Percentiles rank a stretch among this genome's conserved stretches.
phyloP scores from a whole-genome alignment of 1,140 invertebrate species.

The Cephus cinctus region DNA sequence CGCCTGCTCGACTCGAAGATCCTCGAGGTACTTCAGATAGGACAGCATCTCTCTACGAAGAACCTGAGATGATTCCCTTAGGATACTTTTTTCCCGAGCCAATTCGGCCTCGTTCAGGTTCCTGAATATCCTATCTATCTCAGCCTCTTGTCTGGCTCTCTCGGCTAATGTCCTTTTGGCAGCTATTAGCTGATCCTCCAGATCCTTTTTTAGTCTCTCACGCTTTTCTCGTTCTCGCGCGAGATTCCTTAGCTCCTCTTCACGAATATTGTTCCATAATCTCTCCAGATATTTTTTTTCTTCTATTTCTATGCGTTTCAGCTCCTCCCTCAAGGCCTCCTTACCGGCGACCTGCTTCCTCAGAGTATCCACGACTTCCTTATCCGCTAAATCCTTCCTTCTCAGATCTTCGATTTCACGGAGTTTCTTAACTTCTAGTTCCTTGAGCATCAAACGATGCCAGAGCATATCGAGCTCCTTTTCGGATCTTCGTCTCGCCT shows the following conservation, averaged over 20 bases:
- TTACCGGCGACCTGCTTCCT: conserved; percentile 29
- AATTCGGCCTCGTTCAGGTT: conserved; percentile 19
- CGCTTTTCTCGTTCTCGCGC: conserved; percentile 20
- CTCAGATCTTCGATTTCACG: conserved; percentile 22
- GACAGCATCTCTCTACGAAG: conserved; percentile 25
- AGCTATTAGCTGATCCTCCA: conserved; percentile 29
- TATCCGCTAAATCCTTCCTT: conserved; percentile 2
- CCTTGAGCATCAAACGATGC: conserved; percentile 30
- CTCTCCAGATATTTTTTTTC: conserved; percentile 23
- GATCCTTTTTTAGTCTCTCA: conserved; percentile 21
- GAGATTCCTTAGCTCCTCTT: conserved; percentile 21
- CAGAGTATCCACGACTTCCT: conserved; percentile 12
- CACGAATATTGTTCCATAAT: conserved; percentile 16
- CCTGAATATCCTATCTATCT: conserved; percentile 17
- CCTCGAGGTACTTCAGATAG: conserved; percentile 29
- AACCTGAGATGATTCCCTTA: conserved; percentile 6
- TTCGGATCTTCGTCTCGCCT: conserved; percentile 16
- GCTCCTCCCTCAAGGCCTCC: conserved; percentile 20
- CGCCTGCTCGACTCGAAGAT: conserved; percentile 16
- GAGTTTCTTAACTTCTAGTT: conserved; percentile 20
- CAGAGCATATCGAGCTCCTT: conserved; percentile 28
- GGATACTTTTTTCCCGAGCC: conserved; percentile 15
- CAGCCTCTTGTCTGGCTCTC: conserved; percentile 20
- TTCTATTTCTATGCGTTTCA: conserved; percentile 16
- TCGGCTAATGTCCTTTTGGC: conserved; percentile 21